Evolutionary conservation across 2,888 invertebrate genomes (phyloP), one percentile per base, ranked within the genome.

Genomic region (Papilio demoleus): DNA sequence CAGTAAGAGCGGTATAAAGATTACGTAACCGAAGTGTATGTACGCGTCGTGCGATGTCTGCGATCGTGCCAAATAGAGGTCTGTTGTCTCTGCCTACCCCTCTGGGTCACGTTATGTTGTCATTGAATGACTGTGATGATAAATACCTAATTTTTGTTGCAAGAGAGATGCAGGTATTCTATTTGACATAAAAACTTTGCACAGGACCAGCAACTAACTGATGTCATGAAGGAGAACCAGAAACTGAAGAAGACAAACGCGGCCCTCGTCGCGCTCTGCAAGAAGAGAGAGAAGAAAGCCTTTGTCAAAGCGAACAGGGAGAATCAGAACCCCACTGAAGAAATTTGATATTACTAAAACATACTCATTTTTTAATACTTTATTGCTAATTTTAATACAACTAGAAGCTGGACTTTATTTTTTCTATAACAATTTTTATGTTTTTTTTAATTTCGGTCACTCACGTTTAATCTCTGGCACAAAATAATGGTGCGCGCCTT

Each of bases 191-290:
- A n/a, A n/a, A n/a, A 31, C 31, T 31, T 31, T 31, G 31, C 31
- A n/a, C 83, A 94, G 93, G 92, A 90, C 70, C 92, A 93, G 78
- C 87, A 92, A 74, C 70, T 92, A 58, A 84, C 88, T 0, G 90
- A 92, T 67, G 85, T 90, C n/a, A 85, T 92, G 83, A 88, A 87
- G 72, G 92, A 89, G 76, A 90, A 94, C 71, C 82, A 88, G 59
- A 93, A 92, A 79, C 77, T 94, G 14, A 93, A 93, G 77, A 93
- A 87, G 70, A 87, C 92, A 0, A 93, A 93, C 53, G 82, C 84
- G 0, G 86, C 88, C 59, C 81, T 94, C 61, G 84, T 93, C 19
- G 82, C 79, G 4, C 77, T 93, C 34, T 94, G 93, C 73, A 92
- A 91, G 72, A 88, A 88, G 70, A 85, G 93, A 58, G 85, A 85